phyloP scores from a whole-genome alignment of 2,797 vertebrate genomes.

The Cyprinodon diabolis region DNA sequence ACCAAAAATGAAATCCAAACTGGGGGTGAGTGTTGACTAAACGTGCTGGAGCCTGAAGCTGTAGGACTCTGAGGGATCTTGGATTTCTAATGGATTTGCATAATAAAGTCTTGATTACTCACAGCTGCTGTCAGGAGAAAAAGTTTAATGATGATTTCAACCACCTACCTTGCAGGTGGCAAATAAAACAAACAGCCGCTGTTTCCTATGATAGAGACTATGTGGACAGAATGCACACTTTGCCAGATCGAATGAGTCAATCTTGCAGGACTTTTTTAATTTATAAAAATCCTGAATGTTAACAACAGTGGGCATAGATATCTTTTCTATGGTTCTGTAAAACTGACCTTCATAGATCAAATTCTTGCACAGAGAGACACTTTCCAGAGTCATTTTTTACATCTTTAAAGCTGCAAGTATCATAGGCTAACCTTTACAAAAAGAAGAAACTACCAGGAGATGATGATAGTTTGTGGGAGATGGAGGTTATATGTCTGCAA shows the following conservation, averaged over 20 bases:
- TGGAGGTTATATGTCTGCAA: background rate
- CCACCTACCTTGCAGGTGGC: conserved; percentile 13
- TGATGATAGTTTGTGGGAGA: background rate
- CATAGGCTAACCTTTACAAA: background rate
- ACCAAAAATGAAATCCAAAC: conserved; percentile 1
- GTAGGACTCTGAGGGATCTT: conserved; percentile 19
- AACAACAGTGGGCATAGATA: conserved; percentile 32
- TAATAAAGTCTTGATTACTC: conserved; percentile 32
- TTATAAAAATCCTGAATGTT: conserved; percentile 26
- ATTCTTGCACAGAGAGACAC: background rate
- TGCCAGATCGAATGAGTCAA: conserved; percentile 30
- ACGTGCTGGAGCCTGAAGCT: conserved; percentile 17
- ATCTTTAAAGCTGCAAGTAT: background rate
- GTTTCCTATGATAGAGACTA: conserved; percentile 6
- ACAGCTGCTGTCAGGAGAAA: conserved; percentile 8
- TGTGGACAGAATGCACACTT: conserved; percentile 7
- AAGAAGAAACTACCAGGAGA: conserved; percentile 4
- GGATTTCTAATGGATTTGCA: conserved; percentile 37
- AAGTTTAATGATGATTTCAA: conserved; percentile 1
- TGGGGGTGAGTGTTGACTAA: conserved; percentile 19
- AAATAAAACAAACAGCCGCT: conserved; percentile 23
- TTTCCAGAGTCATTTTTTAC: background rate
- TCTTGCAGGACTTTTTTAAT: conserved; percentile 23
- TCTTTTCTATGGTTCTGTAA: background rate
- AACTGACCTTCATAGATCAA: background rate